Evolutionary conservation across 2,113 vertebrate species (phyloP).

Genomic region (Tauraco erythrolophus): DNA sequence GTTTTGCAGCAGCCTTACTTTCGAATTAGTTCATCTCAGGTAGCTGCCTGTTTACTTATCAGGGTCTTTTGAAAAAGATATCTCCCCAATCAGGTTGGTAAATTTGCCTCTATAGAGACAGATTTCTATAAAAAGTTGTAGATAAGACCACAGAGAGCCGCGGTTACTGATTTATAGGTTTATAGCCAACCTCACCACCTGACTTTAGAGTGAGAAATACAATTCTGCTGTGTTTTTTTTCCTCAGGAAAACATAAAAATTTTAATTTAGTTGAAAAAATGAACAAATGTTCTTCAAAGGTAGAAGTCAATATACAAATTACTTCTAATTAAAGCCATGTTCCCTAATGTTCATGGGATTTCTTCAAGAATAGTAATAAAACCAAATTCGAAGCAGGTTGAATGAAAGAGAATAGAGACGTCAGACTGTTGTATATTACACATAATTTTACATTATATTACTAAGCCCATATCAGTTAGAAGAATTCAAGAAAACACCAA

Average conservation of each 20-base stretch:
- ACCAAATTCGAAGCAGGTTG: conserved; percentile 61
- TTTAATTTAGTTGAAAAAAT: conserved; percentile 68
- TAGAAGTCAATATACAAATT: conserved; percentile 75
- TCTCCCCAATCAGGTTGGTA: neutral
- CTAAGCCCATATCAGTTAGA: conserved; percentile 59
- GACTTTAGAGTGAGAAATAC: neutral
- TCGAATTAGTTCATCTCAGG: conserved; percentile 72
- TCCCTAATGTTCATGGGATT: conserved; percentile 72
- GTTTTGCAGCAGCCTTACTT: conserved; percentile 63
- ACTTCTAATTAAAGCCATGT: conserved; percentile 75
- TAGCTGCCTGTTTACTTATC: conserved; percentile 41
- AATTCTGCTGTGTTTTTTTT: neutral
- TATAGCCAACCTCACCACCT: neutral
- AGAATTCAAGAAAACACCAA: conserved; percentile 25
- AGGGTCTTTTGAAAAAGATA: conserved; percentile 13
- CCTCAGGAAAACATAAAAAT: conserved; percentile 47
- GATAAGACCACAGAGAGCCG: neutral
- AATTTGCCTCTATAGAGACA: neutral
- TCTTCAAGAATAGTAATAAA: conserved; percentile 62
- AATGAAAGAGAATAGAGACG: conserved; percentile 72
- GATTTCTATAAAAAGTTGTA: conserved; percentile 17
- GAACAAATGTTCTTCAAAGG: conserved; percentile 74
- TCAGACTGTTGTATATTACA: conserved; percentile 71
- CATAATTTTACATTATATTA: conserved; percentile 73
- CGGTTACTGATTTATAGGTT: neutral